Conservation (phyloP, 1,140 invertebrate genomes). For the Drosophila kikkawai region DNA sequence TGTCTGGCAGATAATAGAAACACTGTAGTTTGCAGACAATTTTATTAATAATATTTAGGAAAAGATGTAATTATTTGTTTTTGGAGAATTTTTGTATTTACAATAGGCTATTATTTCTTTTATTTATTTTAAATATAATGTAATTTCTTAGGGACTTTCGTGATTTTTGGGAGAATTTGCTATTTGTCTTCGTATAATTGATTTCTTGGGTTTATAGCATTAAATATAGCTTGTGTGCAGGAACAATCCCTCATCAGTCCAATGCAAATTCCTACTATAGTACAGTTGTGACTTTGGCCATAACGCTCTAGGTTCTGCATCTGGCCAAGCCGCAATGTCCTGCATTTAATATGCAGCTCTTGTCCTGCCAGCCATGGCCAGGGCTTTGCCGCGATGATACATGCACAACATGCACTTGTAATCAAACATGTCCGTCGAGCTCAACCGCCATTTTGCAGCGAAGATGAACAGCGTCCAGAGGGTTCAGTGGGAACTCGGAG, state of each 20-base stretch:
- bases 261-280: neutral
- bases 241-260: neutral
- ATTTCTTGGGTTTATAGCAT: neutral
- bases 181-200: no score
- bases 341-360: conserved; percentile 16
- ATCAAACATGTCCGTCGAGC: conserved; percentile 20
- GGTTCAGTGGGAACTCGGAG: neutral
- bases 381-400: conserved; percentile 16
- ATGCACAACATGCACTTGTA: conserved; percentile 24
- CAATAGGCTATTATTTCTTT: no score
- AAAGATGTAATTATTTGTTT: no score
- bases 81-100: no score
- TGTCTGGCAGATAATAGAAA: no score
- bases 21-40: neutral
- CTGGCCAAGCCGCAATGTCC: conserved; percentile 9
- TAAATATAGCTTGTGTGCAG: neutral
- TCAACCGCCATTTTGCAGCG: conserved; percentile 7
- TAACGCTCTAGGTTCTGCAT: neutral
- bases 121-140: no score
- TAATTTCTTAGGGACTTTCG: no score
- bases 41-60: no score
- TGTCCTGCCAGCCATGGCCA: conserved; percentile 13
- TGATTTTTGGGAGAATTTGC: no score
- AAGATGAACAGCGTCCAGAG: conserved; percentile 15
- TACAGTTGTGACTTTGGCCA: neutral